Evolutionary conservation across 1,140 invertebrate species (phyloP), one percentile per base, ranked within the genome.

Genomic region (Proales similis): DNA sequence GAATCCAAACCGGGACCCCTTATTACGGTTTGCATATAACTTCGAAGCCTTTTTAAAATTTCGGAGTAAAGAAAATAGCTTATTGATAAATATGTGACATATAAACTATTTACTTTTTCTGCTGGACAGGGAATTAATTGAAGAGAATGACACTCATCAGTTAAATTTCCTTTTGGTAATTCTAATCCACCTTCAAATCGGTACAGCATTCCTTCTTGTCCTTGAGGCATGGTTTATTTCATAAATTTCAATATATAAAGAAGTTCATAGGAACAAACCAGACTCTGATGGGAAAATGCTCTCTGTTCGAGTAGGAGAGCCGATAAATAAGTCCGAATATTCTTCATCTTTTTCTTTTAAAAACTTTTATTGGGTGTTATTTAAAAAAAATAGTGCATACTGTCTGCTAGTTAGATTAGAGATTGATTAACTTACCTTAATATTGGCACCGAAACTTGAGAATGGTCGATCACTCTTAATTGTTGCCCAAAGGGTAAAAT

Each of bases 391-490:
- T 26, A 26, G 14, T 27, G 7, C 11, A 26, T n/a, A n/a, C n/a
- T n/a, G n/a, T n/a, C n/a, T n/a, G 36, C 7, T 60, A 4, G 30
- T 26, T 27, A 48, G 6, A 45, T 45, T 7, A n/a, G 24, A 24
- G 12, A 1, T 22, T 17, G 43, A 32, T 27, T 14, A 22, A 26
- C 39, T 27, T 67, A 68, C 68, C 65, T 63, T 64, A 24, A 70
- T 48, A 22, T 63, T 63, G 14, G 48, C 39, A n/a, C 70, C 70
- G 65, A 70, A 71, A 22, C 66, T 29, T n/a, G 65, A 66, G 65
- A 65, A 69, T 17, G 65, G 63, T 42, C 69, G 66, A 43, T 71
- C 67, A 14, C 70, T 68, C n/a, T 64, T 48, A 39, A 70, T 68
- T 20, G 42, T 51, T 6, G 68, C 65, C 6, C 69, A 12, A 3